Base-by-base conservation (phyloP, 1,140 invertebrate genomes). In the Chironomus striatipennis region DNA sequence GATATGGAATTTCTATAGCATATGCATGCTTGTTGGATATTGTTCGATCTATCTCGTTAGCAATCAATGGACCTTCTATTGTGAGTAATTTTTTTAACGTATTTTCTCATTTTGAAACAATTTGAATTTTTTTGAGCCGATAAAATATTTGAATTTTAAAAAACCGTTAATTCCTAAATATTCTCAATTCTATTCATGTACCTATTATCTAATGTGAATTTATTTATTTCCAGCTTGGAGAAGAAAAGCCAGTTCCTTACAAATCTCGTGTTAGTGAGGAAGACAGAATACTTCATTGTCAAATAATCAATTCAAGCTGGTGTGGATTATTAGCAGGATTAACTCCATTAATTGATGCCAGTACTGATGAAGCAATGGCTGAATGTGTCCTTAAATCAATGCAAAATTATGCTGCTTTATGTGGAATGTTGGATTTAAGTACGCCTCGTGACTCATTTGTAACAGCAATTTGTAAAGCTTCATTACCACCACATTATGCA, bases 301-400 rank as follows among this genome's bases (percentile, higher is more conserved):
- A 97, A 82, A 82, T 99, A 20, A 90, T 98, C 4, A 94, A 94
- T 79, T 98, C 96, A 0, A 96, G 95, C 76, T 98, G 96, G 96
- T 95, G 94, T 81, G 96, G 95, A 7, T 84, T 98, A 42, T 85
- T 98, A 15, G 93, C 94, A 77, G 95, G 96, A 8, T 84, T 98
- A 34, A 94, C 93, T 77, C 90, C 96, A 0, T 82, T 99, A 15
- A 89, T 98, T 17, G 97, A 98, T 83, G 95, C 96, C 1, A 97
- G 96, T 79, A 95, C 95, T 73, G 96, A 98, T 79, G 97, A 99
- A 83, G 88, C 91, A 75, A 90, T 87, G 64, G 90, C 93, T 0
- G 94, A 98, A 84, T 92, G 92, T 79, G 90, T 98, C 20, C 84
- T 99, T 7, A 96, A 96, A 80, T 89, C 93, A 73, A 91, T 98